Base-by-base conservation (phyloP, 2,888 invertebrate species). In the Allolobophora icterica region DNA sequence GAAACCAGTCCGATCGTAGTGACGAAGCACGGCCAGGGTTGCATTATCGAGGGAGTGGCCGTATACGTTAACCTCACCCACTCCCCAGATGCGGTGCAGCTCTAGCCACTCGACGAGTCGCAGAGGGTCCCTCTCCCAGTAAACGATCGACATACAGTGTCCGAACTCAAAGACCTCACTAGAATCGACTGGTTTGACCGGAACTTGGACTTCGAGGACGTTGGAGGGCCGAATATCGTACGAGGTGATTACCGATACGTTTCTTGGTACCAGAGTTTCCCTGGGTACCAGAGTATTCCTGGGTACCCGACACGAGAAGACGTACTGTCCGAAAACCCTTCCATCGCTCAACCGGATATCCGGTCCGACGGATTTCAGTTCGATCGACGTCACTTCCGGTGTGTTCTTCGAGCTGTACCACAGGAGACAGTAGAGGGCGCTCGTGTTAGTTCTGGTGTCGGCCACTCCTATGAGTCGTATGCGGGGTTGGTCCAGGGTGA, bases 61-160 rank as follows among this genome's bases (percentile, higher is more conserved):
- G 90, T 92, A 92, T n/a, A 92, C 42, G 87, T 87, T 91, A 19
- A 92, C 91, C 89, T 92, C 92, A 3, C 89, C 90, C 38, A 92
- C 92, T 0, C 92, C 92, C 89, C 83, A 92, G 84, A 92, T 35
- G 30, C 91, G 89, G 19, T 92, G 92, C 58, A 92, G 38, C 90
- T 92, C 92, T 35, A 92, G 35, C 92, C 92, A 92, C 89, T 92
- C 92, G 13, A 92, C 92, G 33, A 92, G 21, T n/a, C 90, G 30
- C 35, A 52, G 89, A 33, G 92, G 92, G 52, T 92, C 91, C 19
- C 91, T 91, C 21, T 92, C 38, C 91, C 92, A 91, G 83, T 92
- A 92, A 6, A 90, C 90, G 33, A 92, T 90, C 17, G 92, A 92
- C 92, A 92, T 91, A 84, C 92, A 92, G 40, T 92, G 92, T 33